phyloP scores from a whole-genome alignment of 2,888 invertebrate species.

The Odontomyia ornata region DNA sequence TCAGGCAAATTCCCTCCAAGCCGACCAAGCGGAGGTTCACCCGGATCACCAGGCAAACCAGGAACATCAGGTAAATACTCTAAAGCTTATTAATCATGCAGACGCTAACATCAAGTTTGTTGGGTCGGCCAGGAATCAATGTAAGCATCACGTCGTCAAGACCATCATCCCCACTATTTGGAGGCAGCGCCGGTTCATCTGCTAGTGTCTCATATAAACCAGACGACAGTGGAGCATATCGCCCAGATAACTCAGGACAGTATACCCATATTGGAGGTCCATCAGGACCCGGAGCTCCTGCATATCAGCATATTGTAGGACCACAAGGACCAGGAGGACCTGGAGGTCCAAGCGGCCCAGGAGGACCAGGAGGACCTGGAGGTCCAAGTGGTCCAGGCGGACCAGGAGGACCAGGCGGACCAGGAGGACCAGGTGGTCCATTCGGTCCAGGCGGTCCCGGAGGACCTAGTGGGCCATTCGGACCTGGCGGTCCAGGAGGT shows the following conservation, averaged over 20 bases:
- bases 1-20: conserved; percentile 59
- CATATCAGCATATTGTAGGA: conserved; percentile 57
- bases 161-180: background rate
- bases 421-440: conserved; percentile 59
- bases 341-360: conserved; percentile 56
- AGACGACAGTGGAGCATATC: conserved; percentile 39
- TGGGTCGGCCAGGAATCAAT: conserved; percentile 3
- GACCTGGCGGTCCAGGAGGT: conserved; percentile 61
- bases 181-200: background rate
- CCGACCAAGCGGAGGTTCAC: conserved; percentile 52
- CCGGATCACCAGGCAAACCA: conserved; percentile 40
- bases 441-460: conserved; percentile 58
- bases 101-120: no score
- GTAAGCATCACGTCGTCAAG: background rate
- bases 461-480: conserved; percentile 56
- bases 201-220: conserved; percentile 46
- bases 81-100: no score
- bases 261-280: conserved; percentile 51
- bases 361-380: conserved; percentile 52
- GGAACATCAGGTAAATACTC: background rate
- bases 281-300: conserved; percentile 58
- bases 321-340: conserved; percentile 47
- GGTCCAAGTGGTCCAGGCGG: conserved; percentile 57
- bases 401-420: conserved; percentile 57
- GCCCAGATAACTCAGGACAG: conserved; percentile 47